Conservation (phyloP, 2,797 vertebrate genomes). For the Hephaestus fuliginosus region DNA sequence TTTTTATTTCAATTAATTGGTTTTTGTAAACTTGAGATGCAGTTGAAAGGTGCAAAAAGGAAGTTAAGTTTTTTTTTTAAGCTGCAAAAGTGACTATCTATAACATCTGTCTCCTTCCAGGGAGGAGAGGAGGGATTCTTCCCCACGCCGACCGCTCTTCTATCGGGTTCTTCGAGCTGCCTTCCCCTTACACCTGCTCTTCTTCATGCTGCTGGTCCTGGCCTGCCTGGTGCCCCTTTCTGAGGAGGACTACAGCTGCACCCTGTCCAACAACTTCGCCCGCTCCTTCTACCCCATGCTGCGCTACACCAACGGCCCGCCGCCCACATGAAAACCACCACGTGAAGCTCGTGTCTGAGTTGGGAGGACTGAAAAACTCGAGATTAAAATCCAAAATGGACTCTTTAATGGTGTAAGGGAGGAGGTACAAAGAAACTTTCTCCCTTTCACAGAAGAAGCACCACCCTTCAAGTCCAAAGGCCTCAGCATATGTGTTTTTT, state of each 20-base stretch:
- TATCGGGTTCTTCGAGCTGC: conserved; percentile 88
- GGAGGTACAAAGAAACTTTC: neutral
- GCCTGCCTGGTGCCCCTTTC: conserved; percentile 89
- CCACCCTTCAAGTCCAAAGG: neutral
- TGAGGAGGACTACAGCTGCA: conserved; percentile 92
- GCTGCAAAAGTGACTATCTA: neutral
- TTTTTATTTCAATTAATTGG: too few species aligned
- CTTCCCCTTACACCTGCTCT: conserved; percentile 90
- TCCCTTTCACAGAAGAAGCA: neutral
- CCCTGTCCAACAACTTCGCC: conserved; percentile 94
- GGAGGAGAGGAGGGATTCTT: conserved; percentile 48
- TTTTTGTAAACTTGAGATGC: neutral
- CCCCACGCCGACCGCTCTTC: conserved; percentile 85
- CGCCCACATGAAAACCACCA: conserved; percentile 87
- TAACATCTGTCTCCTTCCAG: conserved; percentile 73
- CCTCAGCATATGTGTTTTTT: neutral
- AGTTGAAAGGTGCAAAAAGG: neutral
- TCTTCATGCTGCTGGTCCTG: conserved; percentile 90
- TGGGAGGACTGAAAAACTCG: neutral
- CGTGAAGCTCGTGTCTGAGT: neutral
- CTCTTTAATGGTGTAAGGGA: neutral
- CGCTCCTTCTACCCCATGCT: conserved; percentile 97
- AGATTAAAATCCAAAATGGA: neutral
- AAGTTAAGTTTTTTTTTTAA: neutral
- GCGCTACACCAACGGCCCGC: conserved; percentile 93